These are phyloP conservation scores for Hesperophylax magnus DNA, from an alignment of 1,140 invertebrate species.

Conservation along the genomic window DNA sequence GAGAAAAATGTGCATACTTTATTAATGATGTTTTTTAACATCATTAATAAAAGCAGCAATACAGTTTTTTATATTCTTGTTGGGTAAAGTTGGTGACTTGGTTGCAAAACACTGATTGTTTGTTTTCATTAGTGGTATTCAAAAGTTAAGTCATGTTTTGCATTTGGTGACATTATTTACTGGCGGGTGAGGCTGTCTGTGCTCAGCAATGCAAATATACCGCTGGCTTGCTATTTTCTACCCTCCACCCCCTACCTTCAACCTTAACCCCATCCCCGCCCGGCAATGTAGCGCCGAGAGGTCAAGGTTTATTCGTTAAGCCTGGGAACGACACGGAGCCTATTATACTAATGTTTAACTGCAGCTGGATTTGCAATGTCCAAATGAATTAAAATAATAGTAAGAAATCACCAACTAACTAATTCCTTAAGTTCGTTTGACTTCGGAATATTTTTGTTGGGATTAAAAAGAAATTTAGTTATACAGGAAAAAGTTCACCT, in stretches of 20 bases:
- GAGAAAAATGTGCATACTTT: no score
- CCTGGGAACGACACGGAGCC: neutral
- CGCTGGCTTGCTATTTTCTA: neutral
- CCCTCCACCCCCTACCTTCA: no score
- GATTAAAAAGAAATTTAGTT: no score
- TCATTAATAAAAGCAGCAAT: no score
- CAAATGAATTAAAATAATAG: neutral
- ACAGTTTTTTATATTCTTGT: no score
- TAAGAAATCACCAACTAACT: no score
- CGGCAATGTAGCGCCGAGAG: neutral
- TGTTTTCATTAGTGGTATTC: neutral
- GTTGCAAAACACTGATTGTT: neutral
- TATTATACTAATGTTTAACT: neutral
- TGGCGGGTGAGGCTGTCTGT: no score
- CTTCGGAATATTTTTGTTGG: no score
- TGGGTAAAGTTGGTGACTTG: no score
- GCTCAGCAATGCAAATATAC: neutral
- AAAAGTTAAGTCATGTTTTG: neutral
- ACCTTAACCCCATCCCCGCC: neutral
- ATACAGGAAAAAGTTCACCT: no score
- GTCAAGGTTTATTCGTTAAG: neutral
- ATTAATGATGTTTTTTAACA: no score
- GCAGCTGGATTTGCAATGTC: constrained; percentile 3
- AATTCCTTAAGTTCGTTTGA: no score
- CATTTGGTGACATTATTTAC: neutral